Percentiles rank a stretch among this genome's conserved stretches.
These are phyloP conservation scores for Gallinago undulata DNA, from an alignment of 2,113 vertebrate species.

Conservation along the genomic window DNA sequence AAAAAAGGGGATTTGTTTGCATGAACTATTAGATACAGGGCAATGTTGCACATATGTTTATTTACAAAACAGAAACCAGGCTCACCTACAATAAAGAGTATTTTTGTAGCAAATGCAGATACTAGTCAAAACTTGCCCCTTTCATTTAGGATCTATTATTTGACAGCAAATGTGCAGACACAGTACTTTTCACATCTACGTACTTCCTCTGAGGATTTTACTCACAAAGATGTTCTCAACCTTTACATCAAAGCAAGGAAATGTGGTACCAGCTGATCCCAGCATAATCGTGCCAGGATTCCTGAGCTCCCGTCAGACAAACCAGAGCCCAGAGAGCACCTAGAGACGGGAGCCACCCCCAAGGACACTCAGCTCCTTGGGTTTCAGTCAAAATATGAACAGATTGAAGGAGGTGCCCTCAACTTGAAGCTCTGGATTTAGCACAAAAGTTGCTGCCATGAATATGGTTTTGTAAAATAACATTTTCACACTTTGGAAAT, in stretches of 20 bases:
- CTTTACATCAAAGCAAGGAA: not conserved
- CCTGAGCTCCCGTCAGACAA: not conserved
- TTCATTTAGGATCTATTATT: not conserved
- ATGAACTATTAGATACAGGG: not conserved
- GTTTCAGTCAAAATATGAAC: not conserved
- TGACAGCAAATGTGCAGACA: not conserved
- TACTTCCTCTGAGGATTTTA: not conserved
- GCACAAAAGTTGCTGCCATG: not conserved
- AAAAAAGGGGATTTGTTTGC: not conserved
- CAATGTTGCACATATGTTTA: not conserved
- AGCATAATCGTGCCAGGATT: not conserved
- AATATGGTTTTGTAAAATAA: not conserved
- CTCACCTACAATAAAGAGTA: not conserved
- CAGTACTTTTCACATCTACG: not conserved
- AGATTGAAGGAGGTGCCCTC: not conserved
- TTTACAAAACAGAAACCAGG: not conserved
- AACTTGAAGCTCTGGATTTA: not conserved
- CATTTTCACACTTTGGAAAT: not conserved
- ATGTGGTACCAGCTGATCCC: not conserved
- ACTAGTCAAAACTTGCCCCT: not conserved
- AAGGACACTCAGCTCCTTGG: not conserved
- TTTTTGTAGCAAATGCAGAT: not conserved
- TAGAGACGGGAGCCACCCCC: not conserved
- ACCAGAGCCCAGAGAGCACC: not conserved
- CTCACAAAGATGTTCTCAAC: not conserved